Base-by-base conservation (phyloP, 1,140 invertebrate genomes). In the Rhizoglyphus robini region DNA sequence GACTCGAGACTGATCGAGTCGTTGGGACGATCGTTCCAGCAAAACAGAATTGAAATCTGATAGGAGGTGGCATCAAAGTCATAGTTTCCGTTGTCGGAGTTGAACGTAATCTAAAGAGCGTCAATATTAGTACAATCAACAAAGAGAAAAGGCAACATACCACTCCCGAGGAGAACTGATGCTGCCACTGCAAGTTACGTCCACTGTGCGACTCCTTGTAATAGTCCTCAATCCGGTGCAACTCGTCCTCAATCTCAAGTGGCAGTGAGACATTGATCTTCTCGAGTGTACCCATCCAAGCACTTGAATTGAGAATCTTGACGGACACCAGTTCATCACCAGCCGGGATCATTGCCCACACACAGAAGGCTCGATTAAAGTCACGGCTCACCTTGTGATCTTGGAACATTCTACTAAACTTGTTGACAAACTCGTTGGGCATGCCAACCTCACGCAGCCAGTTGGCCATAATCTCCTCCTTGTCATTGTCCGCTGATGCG, bases 391-490 rank as follows among this genome's bases (percentile, higher is more conserved):
- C 90, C 83, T 99, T 98, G 68, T 99, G 92, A 76, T 99, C 96
- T 82, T 98, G 93, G 65, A 83, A 80, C 81, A 83, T 83, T 68
- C 82, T 70, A 8, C 89, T 92, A 70, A 99, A 76, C 78, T 99
- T 97, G 79, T 97, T 97, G 11, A 99, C 93, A 81, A 94, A 97
- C 77, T 99, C 96, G 1, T 95, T 94, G 4, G 96, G 96, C 95
- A 99, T 99, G 23, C 96, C 96, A 31, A 96, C 90, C 79, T 83
- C 70, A 71, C 80, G 74, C 69, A 86, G 71, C 83, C 92, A 96
- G 75, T 96, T 94, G 0, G 99, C 95, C 88, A 99, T 97, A 76
- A 95, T 95, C 78, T 99, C 95, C 78, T 99, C 96, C 75, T 97
- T 97, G 75, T 99, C 96, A 69, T 90, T 96, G 78, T 99, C 96